Conservation (phyloP, 2,113 vertebrate genomes). For the Hemichromis elongatus region DNA sequence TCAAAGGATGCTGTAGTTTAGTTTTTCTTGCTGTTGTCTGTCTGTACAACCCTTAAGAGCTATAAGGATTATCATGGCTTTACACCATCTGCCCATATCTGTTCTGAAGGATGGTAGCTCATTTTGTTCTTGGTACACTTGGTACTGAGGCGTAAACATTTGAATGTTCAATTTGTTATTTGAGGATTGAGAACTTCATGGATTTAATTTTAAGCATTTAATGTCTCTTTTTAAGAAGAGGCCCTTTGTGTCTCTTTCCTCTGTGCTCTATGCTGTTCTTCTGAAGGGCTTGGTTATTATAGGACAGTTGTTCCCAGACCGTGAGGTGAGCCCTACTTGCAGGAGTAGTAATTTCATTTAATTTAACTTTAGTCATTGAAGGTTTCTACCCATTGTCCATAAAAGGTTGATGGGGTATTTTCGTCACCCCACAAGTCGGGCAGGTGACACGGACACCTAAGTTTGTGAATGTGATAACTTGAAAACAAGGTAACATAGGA, state of each 20-base stretch:
- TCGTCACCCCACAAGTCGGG: not conserved
- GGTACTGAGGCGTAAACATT: not conserved
- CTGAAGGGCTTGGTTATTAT: not conserved
- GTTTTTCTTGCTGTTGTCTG: not conserved
- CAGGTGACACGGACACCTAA: not conserved
- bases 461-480: not conserved
- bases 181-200: not conserved
- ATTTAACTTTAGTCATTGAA: not conserved
- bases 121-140: conserved; percentile 11
- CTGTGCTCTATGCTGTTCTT: not conserved
- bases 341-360: not conserved
- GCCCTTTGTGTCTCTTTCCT: not conserved
- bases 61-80: not conserved
- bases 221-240: conserved; percentile 17
- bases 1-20: not conserved
- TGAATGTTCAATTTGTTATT: not conserved
- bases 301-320: not conserved
- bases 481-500: not conserved
- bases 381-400: not conserved
- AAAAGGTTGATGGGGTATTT: not conserved
- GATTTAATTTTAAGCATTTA: conserved; percentile 21
- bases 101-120: conserved; percentile 3
- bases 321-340: not conserved
- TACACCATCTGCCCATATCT: not conserved
- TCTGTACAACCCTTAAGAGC: not conserved